Evolutionary conservation across 1,140 invertebrate species (phyloP).

Genomic region (Hermetia illucens): DNA sequence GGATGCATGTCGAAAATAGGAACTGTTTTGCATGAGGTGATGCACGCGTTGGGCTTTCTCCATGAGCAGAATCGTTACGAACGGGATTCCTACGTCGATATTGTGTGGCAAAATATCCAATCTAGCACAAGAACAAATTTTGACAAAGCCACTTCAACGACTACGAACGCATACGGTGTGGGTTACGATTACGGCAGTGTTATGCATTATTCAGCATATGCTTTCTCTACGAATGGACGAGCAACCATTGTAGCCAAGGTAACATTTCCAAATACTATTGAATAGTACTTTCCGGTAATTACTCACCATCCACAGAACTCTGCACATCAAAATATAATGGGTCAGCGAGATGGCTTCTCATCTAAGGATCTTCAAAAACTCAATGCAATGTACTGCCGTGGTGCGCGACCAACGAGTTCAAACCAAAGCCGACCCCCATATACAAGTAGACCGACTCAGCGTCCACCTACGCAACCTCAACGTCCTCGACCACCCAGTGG

Average conservation of each 20-base stretch:
- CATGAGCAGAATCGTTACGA: constrained; percentile 77
- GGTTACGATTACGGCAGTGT: constrained; percentile 67
- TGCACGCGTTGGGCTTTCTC: constrained; percentile 73
- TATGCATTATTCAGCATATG: constrained; percentile 69
- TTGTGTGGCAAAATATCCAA: constrained; percentile 39
- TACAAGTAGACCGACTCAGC: no score
- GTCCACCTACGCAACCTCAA: no score
- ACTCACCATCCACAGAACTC: no score
- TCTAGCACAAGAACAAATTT: constrained; percentile 51
- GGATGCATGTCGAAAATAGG: constrained; percentile 59
- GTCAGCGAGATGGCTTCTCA: constrained; percentile 57
- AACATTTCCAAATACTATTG: constrained; percentile 15
- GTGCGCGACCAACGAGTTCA: constrained; percentile 6
- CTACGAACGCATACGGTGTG: constrained; percentile 45
- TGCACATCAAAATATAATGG: no score
- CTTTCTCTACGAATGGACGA: constrained; percentile 56
- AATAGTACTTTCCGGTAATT: constrained; percentile 5
- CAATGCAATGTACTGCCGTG: constrained; percentile 59
- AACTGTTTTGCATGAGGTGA: constrained; percentile 69
- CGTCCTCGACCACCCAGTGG: no score
- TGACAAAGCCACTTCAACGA: constrained; percentile 40
- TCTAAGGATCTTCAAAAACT: constrained; percentile 57
- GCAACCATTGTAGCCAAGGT: constrained; percentile 56
- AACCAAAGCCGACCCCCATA: no score
- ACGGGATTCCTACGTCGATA: constrained; percentile 55